Evolutionary conservation across 2,797 vertebrate species (phyloP).

Genomic region (Enteromius radiatus): DNA sequence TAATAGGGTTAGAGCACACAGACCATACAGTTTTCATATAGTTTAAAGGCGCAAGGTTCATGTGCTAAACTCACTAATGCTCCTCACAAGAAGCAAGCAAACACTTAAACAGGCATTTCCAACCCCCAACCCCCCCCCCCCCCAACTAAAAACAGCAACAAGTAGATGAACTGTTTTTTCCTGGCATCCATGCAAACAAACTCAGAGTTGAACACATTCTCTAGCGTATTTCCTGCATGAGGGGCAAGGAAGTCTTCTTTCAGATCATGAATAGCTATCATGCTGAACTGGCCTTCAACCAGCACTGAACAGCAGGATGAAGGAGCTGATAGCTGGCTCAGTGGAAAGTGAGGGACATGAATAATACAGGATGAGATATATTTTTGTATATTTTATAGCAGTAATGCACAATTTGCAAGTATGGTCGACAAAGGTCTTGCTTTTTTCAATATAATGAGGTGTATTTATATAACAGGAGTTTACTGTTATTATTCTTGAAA

Average conservation of each 20-base stretch:
- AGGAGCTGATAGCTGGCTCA: constrained; percentile 43
- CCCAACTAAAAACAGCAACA: constrained; percentile 58
- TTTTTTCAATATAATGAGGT: not conserved
- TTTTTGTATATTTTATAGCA: not conserved
- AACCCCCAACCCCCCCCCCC: too few relatives aligned
- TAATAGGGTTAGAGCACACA: not conserved
- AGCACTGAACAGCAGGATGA: constrained; percentile 38
- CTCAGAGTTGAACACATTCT: constrained; percentile 45
- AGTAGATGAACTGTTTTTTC: constrained; percentile 59
- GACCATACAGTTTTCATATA: not conserved
- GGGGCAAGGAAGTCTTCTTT: constrained; percentile 57
- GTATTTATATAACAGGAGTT: not conserved
- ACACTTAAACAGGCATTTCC: constrained; percentile 35
- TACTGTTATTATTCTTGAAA: not conserved
- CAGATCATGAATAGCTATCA: constrained; percentile 52
- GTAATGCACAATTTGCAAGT: not conserved
- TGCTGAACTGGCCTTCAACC: constrained; percentile 53
- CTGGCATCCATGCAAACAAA: constrained; percentile 59
- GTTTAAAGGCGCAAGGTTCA: not conserved
- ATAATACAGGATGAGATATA: constrained; percentile 1
- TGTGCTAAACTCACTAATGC: too few relatives aligned
- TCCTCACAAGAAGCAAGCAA: not conserved
- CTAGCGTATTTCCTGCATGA: constrained; percentile 58
- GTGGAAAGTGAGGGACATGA: constrained; percentile 6
- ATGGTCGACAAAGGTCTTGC: not conserved